Percentiles rank a stretch among this genome's conserved stretches.
These are phyloP conservation scores for Ibidorhyncha struthersii DNA, from an alignment of 2,113 vertebrate species.

Conservation along the genomic window DNA sequence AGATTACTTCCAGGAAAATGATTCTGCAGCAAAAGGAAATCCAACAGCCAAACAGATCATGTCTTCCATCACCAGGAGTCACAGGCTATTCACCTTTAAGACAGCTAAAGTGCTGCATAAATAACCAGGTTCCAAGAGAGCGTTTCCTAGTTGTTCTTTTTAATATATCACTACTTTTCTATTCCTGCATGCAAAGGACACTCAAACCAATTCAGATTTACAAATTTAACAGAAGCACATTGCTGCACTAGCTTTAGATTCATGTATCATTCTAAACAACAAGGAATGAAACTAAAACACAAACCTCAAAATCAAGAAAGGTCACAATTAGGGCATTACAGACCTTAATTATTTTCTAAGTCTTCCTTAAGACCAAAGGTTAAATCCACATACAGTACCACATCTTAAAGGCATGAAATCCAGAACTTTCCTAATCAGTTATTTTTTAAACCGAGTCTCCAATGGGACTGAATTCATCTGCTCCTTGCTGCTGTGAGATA, in stretches of 20 bases:
- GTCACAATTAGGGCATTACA: background rate
- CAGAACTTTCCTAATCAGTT: background rate
- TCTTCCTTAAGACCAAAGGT: background rate
- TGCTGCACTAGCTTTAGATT: background rate
- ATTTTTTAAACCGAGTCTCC: background rate
- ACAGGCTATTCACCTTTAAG: background rate
- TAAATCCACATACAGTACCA: background rate
- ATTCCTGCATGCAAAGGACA: conserved; percentile 33
- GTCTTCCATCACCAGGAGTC: background rate
- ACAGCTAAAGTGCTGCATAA: background rate
- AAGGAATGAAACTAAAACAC: background rate
- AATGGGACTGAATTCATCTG: background rate
- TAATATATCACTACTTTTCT: conserved; percentile 10
- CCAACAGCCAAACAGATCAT: background rate
- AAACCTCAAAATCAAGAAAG: background rate
- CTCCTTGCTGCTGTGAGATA: background rate
- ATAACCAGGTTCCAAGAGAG: conserved; percentile 24
- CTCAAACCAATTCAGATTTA: background rate
- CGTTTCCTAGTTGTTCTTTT: conserved; percentile 40
- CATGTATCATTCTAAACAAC: background rate
- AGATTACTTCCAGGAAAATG: background rate
- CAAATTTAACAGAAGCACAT: conserved; percentile 1
- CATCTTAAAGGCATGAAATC: background rate
- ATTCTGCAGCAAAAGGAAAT: background rate
- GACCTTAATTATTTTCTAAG: background rate